These are phyloP conservation scores for Myotis daubentonii DNA, from an alignment of 2,797 vertebrate species.

Conservation along the genomic window DNA sequence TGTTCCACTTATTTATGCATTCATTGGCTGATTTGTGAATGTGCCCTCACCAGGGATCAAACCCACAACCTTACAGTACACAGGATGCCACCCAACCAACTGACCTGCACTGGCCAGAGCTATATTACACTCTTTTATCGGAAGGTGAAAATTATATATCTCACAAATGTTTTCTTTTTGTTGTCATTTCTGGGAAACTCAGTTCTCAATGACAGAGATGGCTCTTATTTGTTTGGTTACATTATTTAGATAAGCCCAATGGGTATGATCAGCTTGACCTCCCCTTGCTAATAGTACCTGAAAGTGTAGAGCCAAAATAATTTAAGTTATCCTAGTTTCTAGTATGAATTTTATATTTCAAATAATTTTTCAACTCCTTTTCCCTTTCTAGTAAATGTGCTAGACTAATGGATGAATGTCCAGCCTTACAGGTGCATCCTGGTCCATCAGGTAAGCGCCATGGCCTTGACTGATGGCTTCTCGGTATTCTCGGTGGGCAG, in stretches of 20 bases:
- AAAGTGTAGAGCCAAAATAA: neutral
- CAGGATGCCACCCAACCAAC: neutral
- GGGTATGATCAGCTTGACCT: neutral
- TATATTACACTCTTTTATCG: neutral
- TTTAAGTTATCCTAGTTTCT: neutral
- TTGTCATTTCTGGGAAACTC: neutral
- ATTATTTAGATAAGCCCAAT: neutral
- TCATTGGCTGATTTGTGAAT: neutral
- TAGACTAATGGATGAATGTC: neutral
- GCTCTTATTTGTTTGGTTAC: neutral
- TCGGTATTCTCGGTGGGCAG: constrained; percentile 89
- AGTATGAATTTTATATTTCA: neutral
- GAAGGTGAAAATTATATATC: neutral
- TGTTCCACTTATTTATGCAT: neutral
- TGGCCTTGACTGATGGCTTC: constrained; percentile 89
- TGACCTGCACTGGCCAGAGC: neutral
- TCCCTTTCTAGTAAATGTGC: neutral
- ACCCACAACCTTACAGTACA: neutral
- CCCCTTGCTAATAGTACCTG: neutral
- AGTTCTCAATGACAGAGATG: neutral
- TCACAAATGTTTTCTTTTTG: constrained; percentile 13
- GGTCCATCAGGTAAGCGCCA: constrained; percentile 94
- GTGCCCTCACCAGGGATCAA: neutral
- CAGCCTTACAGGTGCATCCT: constrained; percentile 90
- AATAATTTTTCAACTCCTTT: neutral